Base-by-base conservation (phyloP, 2,888 invertebrate species). In the Mythimna impura region DNA sequence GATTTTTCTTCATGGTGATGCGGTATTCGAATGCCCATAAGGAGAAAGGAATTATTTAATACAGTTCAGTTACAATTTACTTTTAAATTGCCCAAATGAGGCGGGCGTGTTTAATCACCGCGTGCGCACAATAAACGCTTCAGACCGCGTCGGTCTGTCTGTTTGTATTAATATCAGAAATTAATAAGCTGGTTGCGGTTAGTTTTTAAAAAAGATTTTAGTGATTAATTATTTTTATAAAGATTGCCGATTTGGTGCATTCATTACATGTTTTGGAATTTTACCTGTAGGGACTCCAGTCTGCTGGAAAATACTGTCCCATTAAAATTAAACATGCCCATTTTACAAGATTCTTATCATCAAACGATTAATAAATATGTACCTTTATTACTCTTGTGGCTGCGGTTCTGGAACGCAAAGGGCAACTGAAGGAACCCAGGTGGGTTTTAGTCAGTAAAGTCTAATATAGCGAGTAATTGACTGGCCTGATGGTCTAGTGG, bases 1-100 rank as follows among this genome's bases (percentile, higher is more conserved):
- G 81, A 84, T 81, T 84, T 81, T 81, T 70, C 47, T 80, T 76
- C 80, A 80, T 81, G 81, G 81, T 66, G 81, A 81, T 69, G 81
- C 50, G 68, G 80, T 80, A 74, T 83, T 74, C 71, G 65, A 81
- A 81, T 81, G 84, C 69, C 81, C 75, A 34, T 74, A 83, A 71
- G 57, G 50, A 60, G 66, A 57, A 70, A 73, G 65, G 84, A 81
- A 83, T 83, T 83, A 81, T 78, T 78, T 81, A 81, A 83, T 80
- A 71, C 65, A 66, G 68, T 80, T 71, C 84, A 81, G n/a, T 80
- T 74, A 81, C 83, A 83, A 80, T 81, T 81, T 81, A 71, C 83
- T 79, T 82, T 79, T 80, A 67, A 81, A 80, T 71, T 81, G 58
- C 43, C 55, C 43, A 68, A 83, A 81, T 52, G 81, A 80, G 40